A percentile compares a stretch with the other conserved stretches of the same genome.
These are phyloP conservation scores for Antennarius striatus DNA, from an alignment of 2,113 vertebrate species.

Conservation along the genomic window DNA sequence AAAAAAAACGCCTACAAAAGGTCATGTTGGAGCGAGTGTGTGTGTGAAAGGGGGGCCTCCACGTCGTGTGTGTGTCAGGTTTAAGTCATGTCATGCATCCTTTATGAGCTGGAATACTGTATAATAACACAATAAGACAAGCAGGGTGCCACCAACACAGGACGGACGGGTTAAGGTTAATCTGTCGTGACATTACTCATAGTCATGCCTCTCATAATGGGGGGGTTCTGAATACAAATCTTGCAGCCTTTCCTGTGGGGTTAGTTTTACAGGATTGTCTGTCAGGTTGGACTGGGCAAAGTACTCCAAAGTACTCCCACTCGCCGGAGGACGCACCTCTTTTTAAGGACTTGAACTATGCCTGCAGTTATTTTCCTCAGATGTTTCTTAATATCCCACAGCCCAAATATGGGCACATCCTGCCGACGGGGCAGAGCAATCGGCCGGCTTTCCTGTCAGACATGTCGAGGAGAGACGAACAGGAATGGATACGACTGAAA, in stretches of 20 bases:
- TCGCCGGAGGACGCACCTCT: constrained; percentile 65
- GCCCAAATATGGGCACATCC: constrained; percentile 71
- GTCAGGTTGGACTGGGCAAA: constrained; percentile 13
- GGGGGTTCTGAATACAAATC: too few species aligned
- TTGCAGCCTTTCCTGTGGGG: too few species aligned
- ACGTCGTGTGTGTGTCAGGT: too few species aligned
- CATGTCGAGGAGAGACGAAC: constrained; percentile 31
- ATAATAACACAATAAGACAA: constrained; percentile 15
- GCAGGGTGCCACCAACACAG: background rate
- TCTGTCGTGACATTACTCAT: too few species aligned
- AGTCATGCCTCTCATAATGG: too few species aligned
- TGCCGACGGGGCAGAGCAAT: constrained; percentile 4
- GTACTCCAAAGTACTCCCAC: constrained; percentile 46
- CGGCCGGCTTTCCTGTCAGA: constrained; percentile 43
- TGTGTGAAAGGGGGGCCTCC: too few species aligned
- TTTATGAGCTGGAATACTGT: background rate
- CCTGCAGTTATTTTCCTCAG: constrained; percentile 31
- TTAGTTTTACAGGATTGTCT: too few species aligned
- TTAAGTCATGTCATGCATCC: too few species aligned
- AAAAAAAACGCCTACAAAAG: too few species aligned
- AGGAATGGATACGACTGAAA: background rate
- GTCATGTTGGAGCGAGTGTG: too few species aligned
- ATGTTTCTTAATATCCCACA: constrained; percentile 33
- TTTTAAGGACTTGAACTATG: constrained; percentile 15
- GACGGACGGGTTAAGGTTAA: background rate